These are phyloP conservation scores for Myotis myotis DNA, from an alignment of 2,797 vertebrate species.

Conservation along the genomic window DNA sequence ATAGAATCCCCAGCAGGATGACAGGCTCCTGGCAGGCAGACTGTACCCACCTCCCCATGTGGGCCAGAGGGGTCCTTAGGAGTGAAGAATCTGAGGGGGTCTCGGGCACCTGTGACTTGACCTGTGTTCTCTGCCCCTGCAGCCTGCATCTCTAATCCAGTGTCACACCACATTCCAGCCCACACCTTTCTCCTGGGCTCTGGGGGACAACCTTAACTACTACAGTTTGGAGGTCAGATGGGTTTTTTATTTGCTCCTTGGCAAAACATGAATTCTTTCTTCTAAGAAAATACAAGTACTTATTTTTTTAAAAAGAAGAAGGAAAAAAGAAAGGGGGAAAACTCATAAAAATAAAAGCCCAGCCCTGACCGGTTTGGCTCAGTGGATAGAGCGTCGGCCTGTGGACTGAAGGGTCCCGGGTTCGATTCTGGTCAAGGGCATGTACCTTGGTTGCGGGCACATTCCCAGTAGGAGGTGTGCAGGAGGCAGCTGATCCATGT, in stretches of 20 bases:
- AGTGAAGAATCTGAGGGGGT: background rate
- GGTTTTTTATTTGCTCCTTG: conserved; percentile 51
- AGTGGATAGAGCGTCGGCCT: no score
- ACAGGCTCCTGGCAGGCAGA: fast-evolving
- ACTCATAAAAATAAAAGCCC: conserved; percentile 36
- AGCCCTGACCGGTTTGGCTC: no score
- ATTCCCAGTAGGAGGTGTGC: no score
- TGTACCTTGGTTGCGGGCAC: no score
- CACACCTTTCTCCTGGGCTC: background rate
- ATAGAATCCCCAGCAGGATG: fast-evolving
- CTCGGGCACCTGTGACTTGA: background rate
- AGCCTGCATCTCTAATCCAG: background rate
- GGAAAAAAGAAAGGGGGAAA: background rate
- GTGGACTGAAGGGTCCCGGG: no score
- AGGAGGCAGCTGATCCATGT: no score
- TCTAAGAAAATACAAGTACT: conserved; percentile 56
- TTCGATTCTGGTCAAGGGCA: no score
- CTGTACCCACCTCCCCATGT: background rate
- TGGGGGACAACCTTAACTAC: background rate
- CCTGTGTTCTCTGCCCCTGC: background rate
- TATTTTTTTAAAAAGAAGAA: background rate
- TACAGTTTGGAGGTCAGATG: background rate
- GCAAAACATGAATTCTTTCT: conserved; percentile 64
- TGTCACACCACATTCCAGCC: background rate
- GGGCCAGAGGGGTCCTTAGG: background rate